Evolutionary conservation across 1,140 invertebrate genomes (phyloP).

Genomic region (Saccostrea glomerata): DNA sequence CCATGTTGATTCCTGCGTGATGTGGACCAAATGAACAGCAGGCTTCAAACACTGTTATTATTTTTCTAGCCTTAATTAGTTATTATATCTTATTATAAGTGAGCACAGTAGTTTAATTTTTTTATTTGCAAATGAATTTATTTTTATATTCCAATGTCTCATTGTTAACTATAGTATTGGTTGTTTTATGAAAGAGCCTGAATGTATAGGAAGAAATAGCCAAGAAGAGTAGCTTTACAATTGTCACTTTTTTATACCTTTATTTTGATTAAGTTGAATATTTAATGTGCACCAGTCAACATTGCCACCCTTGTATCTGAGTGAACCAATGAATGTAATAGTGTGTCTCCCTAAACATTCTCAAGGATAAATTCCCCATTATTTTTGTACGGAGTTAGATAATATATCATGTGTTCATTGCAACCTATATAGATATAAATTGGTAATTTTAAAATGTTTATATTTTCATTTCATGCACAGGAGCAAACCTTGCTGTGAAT

Average conservation of each 20-base stretch:
- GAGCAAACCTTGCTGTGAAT: neutral
- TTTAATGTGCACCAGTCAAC: neutral
- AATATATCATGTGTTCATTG: constrained; percentile 29
- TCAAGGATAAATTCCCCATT: constrained; percentile 19
- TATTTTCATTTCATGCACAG: neutral
- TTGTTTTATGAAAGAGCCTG: constrained; percentile 4
- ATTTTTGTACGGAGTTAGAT: constrained; percentile 22
- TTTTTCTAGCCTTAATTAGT: constrained; percentile 36
- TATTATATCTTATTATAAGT: neutral
- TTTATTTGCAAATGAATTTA: constrained; percentile 37
- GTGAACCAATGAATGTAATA: neutral
- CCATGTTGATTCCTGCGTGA: neutral
- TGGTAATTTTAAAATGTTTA: neutral
- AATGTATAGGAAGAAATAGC: neutral
- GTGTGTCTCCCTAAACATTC: neutral
- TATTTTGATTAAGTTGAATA: constrained; percentile 14
- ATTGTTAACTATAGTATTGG: constrained; percentile 32
- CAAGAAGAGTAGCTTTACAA: neutral
- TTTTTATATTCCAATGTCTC: constrained; percentile 36
- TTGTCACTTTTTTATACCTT: constrained; percentile 12
- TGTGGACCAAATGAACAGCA: constrained; percentile 23
- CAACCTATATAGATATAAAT: neutral
- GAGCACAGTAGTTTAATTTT: constrained; percentile 36
- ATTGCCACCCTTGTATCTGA: neutral
- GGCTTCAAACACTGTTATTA: constrained; percentile 17